Percentiles rank a stretch among this genome's conserved stretches.
Conservation (phyloP, 2,797 vertebrate species). For the Clarias pachynema region DNA sequence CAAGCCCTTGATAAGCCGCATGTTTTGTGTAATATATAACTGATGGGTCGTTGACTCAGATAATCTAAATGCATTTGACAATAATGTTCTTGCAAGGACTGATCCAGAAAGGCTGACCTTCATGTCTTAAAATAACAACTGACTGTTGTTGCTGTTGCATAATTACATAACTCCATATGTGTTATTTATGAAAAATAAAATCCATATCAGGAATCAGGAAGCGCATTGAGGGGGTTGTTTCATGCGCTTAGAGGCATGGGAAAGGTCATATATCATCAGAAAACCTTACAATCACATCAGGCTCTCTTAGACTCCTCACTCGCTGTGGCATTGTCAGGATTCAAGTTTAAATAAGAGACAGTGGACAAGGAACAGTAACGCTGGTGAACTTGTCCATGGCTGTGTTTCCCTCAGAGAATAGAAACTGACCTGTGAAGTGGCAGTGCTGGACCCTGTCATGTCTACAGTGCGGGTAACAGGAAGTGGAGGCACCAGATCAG, state of each 20-base stretch:
- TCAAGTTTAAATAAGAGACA: background rate
- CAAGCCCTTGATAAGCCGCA: background rate
- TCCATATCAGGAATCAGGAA: no score
- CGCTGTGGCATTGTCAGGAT: background rate
- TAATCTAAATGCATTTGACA: background rate
- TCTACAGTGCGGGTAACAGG: conserved; percentile 83
- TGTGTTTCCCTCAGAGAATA: background rate
- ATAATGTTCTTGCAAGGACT: no score
- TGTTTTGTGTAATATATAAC: background rate
- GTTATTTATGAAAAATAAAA: no score
- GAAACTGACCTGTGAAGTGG: conserved; percentile 71
- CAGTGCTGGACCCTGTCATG: conserved; percentile 68
- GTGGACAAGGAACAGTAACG: background rate
- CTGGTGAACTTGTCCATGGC: background rate
- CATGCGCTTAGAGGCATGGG: no score
- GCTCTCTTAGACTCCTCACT: background rate
- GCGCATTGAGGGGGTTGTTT: no score
- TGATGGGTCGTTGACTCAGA: background rate
- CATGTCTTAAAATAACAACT: no score
- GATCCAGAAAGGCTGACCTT: no score
- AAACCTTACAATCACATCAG: no score
- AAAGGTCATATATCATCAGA: no score
- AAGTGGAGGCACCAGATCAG: conserved; percentile 83
- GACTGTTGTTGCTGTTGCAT: no score
- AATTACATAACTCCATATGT: no score